Conservation (phyloP, 2,888 invertebrate genomes). For the Electrophaes corylata region DNA sequence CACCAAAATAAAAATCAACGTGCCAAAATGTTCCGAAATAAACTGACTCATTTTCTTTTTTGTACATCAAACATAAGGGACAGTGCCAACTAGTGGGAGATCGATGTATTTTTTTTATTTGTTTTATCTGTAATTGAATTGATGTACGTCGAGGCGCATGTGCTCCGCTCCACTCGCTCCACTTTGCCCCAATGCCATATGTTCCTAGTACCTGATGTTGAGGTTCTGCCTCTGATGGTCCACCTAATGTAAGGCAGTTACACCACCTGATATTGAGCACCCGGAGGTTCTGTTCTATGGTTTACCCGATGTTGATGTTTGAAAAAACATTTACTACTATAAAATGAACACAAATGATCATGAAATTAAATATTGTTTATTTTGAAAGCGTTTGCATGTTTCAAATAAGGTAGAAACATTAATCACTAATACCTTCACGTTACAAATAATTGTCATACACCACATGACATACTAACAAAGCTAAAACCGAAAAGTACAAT, state of each 20-base stretch:
- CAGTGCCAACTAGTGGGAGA: too few species aligned
- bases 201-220: too few species aligned
- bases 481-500: constrained; percentile 25
- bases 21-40: constrained; percentile 2
- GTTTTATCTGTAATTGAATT: too few species aligned
- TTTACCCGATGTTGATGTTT: too few species aligned
- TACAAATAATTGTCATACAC: not conserved
- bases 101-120: too few species aligned
- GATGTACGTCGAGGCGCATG: too few species aligned
- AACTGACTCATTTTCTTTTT: not conserved
- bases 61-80: not conserved
- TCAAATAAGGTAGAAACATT: constrained; percentile 2
- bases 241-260: too few species aligned
- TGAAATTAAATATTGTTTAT: constrained; percentile 2
- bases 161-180: too few species aligned
- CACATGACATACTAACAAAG: constrained; percentile 13
- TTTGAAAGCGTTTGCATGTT: constrained; percentile 13
- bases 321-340: not conserved
- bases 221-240: too few species aligned
- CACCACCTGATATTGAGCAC: too few species aligned
- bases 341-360: not conserved
- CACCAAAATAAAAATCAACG: not conserved
- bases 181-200: too few species aligned
- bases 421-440: constrained; percentile 2
- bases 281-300: too few species aligned